Evolutionary conservation across 2,113 vertebrate species (phyloP).

Genomic region (Eretmochelys imbricata): DNA sequence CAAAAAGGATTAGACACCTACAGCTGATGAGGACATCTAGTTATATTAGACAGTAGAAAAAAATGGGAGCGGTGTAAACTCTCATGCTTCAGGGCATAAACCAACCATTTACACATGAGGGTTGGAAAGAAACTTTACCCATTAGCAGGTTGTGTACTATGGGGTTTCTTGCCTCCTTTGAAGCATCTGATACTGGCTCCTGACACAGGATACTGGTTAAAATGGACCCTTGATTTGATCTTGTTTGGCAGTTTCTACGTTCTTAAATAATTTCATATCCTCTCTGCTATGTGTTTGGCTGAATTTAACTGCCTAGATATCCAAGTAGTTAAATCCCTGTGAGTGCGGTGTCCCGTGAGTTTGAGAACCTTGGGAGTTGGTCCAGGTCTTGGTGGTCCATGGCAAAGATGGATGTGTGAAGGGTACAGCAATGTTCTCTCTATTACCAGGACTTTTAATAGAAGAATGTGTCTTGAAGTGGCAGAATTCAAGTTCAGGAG

Average conservation of each 20-base stretch:
- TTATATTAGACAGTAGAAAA: neutral
- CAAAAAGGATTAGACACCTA: neutral
- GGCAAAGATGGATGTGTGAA: accelerated
- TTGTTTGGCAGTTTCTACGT: conserved; percentile 65
- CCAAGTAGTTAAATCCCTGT: neutral
- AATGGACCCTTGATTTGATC: conserved; percentile 27
- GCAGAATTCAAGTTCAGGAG: neutral
- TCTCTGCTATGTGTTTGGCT: neutral
- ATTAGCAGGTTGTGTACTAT: neutral
- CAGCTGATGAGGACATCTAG: neutral
- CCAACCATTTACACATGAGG: neutral
- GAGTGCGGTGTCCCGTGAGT: neutral
- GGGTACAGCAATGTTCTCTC: neutral
- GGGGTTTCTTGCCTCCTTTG: neutral
- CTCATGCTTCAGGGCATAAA: neutral
- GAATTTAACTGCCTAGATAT: conserved; percentile 27
- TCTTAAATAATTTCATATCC: neutral
- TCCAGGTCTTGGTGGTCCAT: neutral
- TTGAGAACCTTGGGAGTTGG: accelerated
- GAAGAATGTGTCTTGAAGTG: neutral
- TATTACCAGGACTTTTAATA: accelerated
- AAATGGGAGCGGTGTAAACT: neutral
- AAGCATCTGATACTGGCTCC: neutral
- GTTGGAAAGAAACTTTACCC: neutral
- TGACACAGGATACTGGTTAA: neutral